phyloP scores from a whole-genome alignment of 2,888 invertebrate species.

The Lathronympha strigana region DNA sequence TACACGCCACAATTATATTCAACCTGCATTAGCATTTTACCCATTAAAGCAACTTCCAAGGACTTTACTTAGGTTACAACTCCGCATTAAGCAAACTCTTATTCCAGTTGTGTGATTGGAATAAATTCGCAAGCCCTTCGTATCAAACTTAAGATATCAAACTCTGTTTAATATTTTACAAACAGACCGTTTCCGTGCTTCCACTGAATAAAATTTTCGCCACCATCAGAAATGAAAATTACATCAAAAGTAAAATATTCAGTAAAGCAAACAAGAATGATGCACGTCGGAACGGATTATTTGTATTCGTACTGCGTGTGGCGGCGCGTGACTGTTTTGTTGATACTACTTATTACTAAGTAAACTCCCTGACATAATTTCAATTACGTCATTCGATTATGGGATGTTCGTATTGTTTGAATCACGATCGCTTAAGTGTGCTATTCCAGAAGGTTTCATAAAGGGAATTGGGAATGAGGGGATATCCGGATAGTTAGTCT shows the following conservation, averaged over 20 bases:
- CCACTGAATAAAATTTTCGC: slow-evolving; percentile 49
- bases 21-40: too few species aligned
- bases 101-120: slow-evolving; percentile 23
- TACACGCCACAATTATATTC: too few species aligned
- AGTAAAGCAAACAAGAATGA: slow-evolving; percentile 59
- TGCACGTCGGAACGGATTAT: slow-evolving; percentile 63
- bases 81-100: slow-evolving; percentile 21
- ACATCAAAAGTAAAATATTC: slow-evolving; percentile 60
- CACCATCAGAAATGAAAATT: slow-evolving; percentile 56
- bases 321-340: slow-evolving; percentile 68
- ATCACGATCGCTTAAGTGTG: slow-evolving; percentile 47
- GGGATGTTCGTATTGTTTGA: slow-evolving; percentile 53
- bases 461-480: background rate
- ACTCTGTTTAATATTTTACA: slow-evolving; percentile 41
- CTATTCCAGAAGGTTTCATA: background rate
- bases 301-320: slow-evolving; percentile 72
- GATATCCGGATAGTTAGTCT: background rate
- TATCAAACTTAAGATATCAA: slow-evolving; percentile 40
- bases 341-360: slow-evolving; percentile 65
- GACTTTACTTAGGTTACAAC: background rate
- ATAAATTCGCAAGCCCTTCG: slow-evolving; percentile 23
- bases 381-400: slow-evolving; percentile 68
- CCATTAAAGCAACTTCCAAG: background rate
- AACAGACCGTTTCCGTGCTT: slow-evolving; percentile 38
- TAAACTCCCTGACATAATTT: slow-evolving; percentile 67